Conservation (phyloP, 2,888 invertebrate species). For the Clivina fossor region DNA sequence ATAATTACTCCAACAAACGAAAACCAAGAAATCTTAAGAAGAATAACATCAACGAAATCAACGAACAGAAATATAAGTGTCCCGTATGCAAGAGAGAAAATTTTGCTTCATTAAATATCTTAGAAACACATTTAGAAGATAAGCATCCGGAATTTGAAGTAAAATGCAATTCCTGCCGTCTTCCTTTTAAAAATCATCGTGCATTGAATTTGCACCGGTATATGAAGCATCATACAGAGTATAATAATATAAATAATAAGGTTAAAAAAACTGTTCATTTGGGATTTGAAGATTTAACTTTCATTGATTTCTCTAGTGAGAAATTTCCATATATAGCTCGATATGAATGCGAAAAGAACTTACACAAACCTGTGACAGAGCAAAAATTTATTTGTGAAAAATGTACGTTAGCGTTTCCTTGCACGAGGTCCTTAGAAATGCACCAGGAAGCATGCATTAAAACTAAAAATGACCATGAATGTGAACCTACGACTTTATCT, state of each 20-base stretch:
- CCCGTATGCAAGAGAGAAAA: constrained; percentile 65
- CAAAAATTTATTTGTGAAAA: constrained; percentile 70
- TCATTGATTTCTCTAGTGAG: constrained; percentile 77
- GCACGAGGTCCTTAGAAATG: constrained; percentile 66
- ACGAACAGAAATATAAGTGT: constrained; percentile 55
- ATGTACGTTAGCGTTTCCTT: constrained; percentile 71
- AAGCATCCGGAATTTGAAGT: constrained; percentile 67
- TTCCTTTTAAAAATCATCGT: constrained; percentile 72
- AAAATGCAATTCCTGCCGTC: constrained; percentile 71
- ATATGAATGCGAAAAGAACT: constrained; percentile 68
- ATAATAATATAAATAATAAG: constrained; percentile 43
- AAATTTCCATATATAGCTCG: constrained; percentile 80
- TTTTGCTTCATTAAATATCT: constrained; percentile 59
- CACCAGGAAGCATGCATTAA: constrained; percentile 61
- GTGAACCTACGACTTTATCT: constrained; percentile 46
- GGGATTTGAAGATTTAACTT: constrained; percentile 72
- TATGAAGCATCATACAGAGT: constrained; percentile 57
- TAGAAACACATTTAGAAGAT: constrained; percentile 67
- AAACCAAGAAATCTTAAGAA: constrained; percentile 44
- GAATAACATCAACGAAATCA: constrained; percentile 43
- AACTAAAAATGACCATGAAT: constrained; percentile 39
- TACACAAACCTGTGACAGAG: constrained; percentile 59
- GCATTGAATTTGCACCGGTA: constrained; percentile 71
- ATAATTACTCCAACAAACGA: constrained; percentile 40
- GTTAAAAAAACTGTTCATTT: constrained; percentile 56